Base-by-base conservation (phyloP, 2,797 vertebrate genomes). In the Sphenopsis melanotis region DNA sequence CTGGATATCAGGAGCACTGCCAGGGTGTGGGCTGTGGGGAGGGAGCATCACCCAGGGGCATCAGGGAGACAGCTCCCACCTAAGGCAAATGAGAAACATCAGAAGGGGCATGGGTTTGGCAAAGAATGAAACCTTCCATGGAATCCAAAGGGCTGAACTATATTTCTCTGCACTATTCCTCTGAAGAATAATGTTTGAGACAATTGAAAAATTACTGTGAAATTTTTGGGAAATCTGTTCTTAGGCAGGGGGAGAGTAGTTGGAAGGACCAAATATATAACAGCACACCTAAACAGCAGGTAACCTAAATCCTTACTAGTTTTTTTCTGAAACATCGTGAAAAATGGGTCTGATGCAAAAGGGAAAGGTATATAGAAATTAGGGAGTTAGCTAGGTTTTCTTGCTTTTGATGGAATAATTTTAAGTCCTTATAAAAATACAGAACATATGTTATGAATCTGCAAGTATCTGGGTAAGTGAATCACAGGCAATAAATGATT, bases 11-110 rank as follows among this genome's bases (percentile, higher is more conserved):
- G 68, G 37, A 61, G 22, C 37, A 13, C n/a, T 41, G 59, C 18
- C 18, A 18, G 27, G 18, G 6, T 11, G 9, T 44, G 42, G 34
- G 34, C 11, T 52, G 14, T 6, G 1, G 34, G 11, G 3, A 8
- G 3, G 41, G 37, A 61, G 26, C 21, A 5, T 0, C 5, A 36
- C 20, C 12, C 3, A 4, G 21, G 39, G 21, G 12, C 2, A 1
- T 5, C 4, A 3, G 5, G 15, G 46, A 41, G 22, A 49, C 10
- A 0, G 0, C 14, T 82, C 26, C 46, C 2, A 9, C 55, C 49
- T 26, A 5, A 52, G 14, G 26, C 22, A 55, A 82, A 37, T 11
- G 37, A 0, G 1, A 69, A 76, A 53, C 0, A 0, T 8, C 30
- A 42, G 68, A 49, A 30, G 14, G 36, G 44, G 16, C 5, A 2